Conservation (phyloP, 1,140 invertebrate genomes). For the Bombus fervidus region DNA sequence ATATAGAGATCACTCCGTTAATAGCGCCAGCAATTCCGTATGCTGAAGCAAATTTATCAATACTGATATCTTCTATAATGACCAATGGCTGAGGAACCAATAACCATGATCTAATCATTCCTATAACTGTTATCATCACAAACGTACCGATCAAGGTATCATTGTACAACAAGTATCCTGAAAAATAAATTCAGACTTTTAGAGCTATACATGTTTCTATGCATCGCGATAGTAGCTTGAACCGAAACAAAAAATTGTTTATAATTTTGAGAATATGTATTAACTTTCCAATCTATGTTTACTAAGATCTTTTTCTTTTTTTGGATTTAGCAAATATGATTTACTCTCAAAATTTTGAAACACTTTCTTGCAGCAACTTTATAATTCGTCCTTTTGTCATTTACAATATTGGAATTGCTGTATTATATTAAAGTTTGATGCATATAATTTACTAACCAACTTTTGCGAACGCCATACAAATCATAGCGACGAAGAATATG, state of each 20-base stretch:
- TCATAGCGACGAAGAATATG: constrained; percentile 77
- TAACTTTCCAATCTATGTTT: too few relatives aligned
- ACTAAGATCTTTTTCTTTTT: too few relatives aligned
- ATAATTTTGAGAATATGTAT: too few relatives aligned
- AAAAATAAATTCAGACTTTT: constrained; percentile 3
- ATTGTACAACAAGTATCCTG: constrained; percentile 76
- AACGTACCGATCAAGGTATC: constrained; percentile 71
- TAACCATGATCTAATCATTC: constrained; percentile 76
- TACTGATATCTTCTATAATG: constrained; percentile 77
- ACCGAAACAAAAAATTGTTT: too few relatives aligned
- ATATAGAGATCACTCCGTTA: constrained; percentile 74
- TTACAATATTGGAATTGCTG: background rate
- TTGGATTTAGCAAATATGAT: too few relatives aligned
- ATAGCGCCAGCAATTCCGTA: constrained; percentile 79
- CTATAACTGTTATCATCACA: constrained; percentile 72
- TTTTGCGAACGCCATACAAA: constrained; percentile 74
- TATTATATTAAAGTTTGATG: background rate
- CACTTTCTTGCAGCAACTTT: too few relatives aligned
- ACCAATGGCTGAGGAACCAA: constrained; percentile 77
- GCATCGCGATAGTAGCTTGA: too few relatives aligned
- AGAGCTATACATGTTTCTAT: too few relatives aligned
- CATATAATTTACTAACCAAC: constrained; percentile 62
- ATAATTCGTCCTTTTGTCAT: background rate
- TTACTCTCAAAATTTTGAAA: too few relatives aligned
- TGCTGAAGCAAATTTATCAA: constrained; percentile 80